Evolutionary conservation across 37 sponge, comb jelly and placozoan genomes (phyloP), one percentile per base, ranked within the genome.

Genomic region (Geodia barretti): DNA sequence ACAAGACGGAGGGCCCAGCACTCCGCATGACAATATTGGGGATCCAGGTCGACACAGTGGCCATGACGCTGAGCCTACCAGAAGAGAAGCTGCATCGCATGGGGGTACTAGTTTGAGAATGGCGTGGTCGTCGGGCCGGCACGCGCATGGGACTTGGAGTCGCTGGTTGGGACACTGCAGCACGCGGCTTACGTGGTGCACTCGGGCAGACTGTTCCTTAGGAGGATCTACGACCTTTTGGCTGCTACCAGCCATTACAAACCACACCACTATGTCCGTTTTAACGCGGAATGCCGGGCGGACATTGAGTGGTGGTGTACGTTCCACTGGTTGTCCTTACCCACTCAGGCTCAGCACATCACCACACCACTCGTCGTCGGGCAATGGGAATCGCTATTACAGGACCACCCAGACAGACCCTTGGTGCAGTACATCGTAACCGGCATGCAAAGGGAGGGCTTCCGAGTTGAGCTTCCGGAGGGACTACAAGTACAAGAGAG

Each of bases 361-460:
- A 54, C 60, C 4, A 75, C 32, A 29, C 76, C 62, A 29, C 4
- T 58, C 23, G 31, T 30, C 31, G 28, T 34, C 20, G 33, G 8
- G 17, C 58, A 47, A 1, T 73, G 74, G 74, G 74, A 73, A 43
- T 3, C 4, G 3, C 41, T 2, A 5, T 32, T 73, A 3, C 2
- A 32, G 21, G 25, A 3, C 8, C 74, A 73, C 74, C 54, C 43
- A 38, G 74, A 73, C 74, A 39, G 41, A 8, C 47, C 38, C 25
- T 37, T 73, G 30, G 58, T 11, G 17, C 41, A 32, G 2, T 43
- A 47, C 25, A 73, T 35, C 32, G 7, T 73, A 28, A 21, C 2
- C 3, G 42, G 74, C 2, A 3, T 73, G 5, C 25, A 20, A n/a
- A 36, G 23, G 2, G 71, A 1, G 2, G n/a, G n/a, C n/a, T n/a